Percentiles rank a stretch among this genome's conserved stretches.
Evolutionary conservation across 2,113 vertebrate genomes (phyloP).

Genomic region (Cnemophilus loriae): DNA sequence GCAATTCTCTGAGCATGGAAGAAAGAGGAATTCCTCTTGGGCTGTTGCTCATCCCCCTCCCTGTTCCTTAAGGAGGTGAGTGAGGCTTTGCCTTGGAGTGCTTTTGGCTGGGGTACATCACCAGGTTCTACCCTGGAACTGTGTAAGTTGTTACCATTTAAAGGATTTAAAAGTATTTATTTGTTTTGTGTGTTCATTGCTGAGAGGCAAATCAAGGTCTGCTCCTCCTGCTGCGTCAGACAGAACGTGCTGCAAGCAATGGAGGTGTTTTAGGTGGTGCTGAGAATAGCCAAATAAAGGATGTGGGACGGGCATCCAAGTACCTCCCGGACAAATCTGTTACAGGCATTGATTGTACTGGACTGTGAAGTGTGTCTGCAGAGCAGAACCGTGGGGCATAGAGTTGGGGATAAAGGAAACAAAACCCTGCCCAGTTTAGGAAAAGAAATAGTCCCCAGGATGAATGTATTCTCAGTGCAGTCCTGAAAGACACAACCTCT

Average conservation of each 20-base stretch:
- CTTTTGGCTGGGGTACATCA: background rate
- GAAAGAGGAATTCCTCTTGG: constrained; percentile 41
- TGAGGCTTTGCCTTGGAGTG: background rate
- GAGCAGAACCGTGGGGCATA: background rate
- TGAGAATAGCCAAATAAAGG: background rate
- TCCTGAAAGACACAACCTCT: background rate
- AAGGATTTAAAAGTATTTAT: constrained; percentile 59
- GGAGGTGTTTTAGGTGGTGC: constrained; percentile 19
- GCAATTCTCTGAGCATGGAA: background rate
- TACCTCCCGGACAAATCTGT: background rate
- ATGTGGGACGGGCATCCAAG: background rate
- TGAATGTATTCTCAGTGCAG: background rate
- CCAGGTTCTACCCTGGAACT: constrained; percentile 12
- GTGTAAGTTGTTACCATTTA: background rate
- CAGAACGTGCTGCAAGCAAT: background rate
- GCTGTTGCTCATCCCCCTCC: background rate
- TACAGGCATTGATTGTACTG: background rate
- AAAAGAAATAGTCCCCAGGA: background rate
- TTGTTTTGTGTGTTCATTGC: constrained; percentile 44
- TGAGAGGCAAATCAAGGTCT: constrained; percentile 4
- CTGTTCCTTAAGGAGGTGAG: background rate
- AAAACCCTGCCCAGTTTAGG: background rate
- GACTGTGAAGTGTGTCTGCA: background rate
- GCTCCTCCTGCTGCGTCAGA: background rate
- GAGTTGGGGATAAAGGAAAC: background rate